These are phyloP conservation scores for Chamaea fasciata DNA, from an alignment of 2,113 vertebrate genomes.

Conservation along the genomic window DNA sequence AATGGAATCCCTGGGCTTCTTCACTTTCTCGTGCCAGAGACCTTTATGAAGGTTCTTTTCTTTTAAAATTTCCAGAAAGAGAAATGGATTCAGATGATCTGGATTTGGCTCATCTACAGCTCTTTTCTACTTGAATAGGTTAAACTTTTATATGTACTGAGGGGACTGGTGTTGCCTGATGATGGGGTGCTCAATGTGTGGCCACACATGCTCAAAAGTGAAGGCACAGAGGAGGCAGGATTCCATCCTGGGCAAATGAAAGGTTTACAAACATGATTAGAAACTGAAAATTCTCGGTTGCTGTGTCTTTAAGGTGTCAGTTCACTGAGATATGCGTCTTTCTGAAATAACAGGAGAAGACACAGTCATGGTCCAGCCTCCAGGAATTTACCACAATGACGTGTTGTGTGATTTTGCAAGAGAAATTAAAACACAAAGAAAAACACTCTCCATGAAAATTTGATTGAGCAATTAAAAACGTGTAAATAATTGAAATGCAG, in stretches of 20 bases:
- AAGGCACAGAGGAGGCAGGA: background rate
- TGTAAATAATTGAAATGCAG: slow-evolving; percentile 14
- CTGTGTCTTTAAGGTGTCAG: background rate
- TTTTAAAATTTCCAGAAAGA: background rate
- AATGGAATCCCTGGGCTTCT: background rate
- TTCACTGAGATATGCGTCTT: background rate
- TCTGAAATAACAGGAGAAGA: background rate
- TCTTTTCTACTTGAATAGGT: background rate
- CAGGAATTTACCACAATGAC: background rate
- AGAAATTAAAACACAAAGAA: background rate
- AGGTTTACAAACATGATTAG: background rate
- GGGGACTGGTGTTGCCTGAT: background rate
- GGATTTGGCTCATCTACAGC: background rate
- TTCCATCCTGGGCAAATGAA: background rate
- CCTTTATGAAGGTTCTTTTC: background rate
- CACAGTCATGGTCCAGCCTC: background rate
- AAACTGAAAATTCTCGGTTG: background rate
- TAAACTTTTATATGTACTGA: background rate
- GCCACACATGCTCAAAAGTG: background rate
- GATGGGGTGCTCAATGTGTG: background rate
- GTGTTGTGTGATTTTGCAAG: background rate
- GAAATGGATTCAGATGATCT: background rate
- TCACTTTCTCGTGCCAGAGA: background rate
- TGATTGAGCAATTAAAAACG: background rate
- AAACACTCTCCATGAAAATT: background rate